Conservation (phyloP, 1,140 invertebrate species). For the Bathynomus jamesi region DNA sequence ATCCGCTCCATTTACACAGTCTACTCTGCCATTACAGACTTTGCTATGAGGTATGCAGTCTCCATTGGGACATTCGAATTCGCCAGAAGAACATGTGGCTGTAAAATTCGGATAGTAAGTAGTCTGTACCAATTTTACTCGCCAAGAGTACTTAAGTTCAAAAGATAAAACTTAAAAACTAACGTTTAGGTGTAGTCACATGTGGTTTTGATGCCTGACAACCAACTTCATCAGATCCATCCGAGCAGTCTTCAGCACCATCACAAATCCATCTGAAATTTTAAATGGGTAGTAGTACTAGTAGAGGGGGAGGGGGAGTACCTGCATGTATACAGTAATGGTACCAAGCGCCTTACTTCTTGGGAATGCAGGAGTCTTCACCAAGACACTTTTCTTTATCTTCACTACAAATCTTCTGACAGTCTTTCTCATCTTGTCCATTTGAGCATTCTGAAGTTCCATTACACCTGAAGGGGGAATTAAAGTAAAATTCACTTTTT, state of each 20-base stretch:
- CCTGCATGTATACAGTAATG: background rate
- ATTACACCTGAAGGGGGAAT: background rate
- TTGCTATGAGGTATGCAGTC: background rate
- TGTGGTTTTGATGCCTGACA: background rate
- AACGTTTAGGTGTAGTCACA: background rate
- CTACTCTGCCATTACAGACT: background rate
- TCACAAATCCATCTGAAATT: background rate
- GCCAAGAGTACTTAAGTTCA: background rate
- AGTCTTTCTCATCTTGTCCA: background rate
- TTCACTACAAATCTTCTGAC: background rate
- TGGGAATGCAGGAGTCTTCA: background rate
- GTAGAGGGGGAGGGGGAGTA: background rate
- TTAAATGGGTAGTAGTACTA: background rate
- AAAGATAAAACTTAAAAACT: background rate
- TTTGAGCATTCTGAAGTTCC: background rate
- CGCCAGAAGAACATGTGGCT: background rate
- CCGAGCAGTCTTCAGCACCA: background rate
- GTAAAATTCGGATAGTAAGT: background rate
- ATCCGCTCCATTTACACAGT: background rate
- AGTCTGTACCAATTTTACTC: background rate
- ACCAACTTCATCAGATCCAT: background rate
- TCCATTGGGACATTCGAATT: background rate
- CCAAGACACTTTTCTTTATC: background rate
- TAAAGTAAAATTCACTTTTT: background rate
- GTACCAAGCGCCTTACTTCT: background rate